Base-by-base conservation (phyloP, 92 coral and sea anemone genomes). In the Parazoanthus darwini region DNA sequence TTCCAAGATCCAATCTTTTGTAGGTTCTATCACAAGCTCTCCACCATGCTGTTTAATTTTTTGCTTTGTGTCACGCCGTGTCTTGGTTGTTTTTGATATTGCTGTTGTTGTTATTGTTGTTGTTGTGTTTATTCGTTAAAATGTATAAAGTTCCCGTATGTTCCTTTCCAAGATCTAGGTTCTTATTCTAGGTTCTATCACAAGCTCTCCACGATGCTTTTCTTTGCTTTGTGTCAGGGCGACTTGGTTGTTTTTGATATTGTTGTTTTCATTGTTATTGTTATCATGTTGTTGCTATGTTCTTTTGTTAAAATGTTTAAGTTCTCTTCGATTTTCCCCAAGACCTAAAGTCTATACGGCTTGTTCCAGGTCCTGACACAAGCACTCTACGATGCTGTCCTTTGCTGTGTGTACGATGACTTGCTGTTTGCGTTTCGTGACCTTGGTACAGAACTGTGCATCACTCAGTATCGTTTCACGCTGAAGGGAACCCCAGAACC, bases 391-490 rank as follows among this genome's bases (percentile, higher is more conserved):
- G 80, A 77, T 42, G 50, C 80, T 22, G 14, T 39, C 23, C 80
- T 77, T 43, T 77, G 80, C 13, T 39, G 6, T 77, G 80, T 44
- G 14, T 77, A 44, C 29, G 80, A 77, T 20, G 80, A 77, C 54
- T 43, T 77, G 29, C 80, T 77, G 54, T 77, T 77, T 38, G 54
- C 37, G 80, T 77, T 77, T 42, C 13, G 38, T 73, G 77, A 73
- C 20, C 4, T 77, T 1, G 58, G 80, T 22, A 77, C 80, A 39
- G 26, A 77, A 23, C 26, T 77, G 80, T n/a, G 80, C 1, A 77
- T 77, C 54, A 77, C 80, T 5, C 80, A 42, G 80, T 77, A 77
- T 25, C 80, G 80, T 5, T 77, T 77, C 14, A 43, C 51, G 14
- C 56, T 77, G 56, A 77, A 77, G 54, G 25, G 51, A 1, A 44